Base-by-base conservation (phyloP, 2,113 vertebrate genomes). In the Chionomys nivalis region DNA sequence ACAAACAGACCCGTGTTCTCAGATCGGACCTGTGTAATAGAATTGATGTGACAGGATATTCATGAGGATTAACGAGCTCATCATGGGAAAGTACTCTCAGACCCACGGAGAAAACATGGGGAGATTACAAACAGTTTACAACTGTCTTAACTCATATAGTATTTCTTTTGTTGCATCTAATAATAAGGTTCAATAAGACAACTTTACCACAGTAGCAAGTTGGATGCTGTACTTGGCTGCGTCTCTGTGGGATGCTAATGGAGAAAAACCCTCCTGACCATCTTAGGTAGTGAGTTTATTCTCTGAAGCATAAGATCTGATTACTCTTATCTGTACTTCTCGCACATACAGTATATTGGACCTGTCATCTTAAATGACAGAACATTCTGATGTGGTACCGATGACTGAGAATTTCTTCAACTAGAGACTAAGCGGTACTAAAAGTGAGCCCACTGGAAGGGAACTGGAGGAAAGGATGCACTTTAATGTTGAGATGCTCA, bases 291-390 rank as follows among this genome's bases (percentile, higher is more conserved):
- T 96, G 94, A 96, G 89, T 94, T 94, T 91, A 95, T 79, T 95
- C 96, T n/a, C 39, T 19, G 89, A 95, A 94, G 94, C 87, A 91
- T 68, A 78, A 96, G 94, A 97, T 97, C 96, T 97, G 97, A 97
- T 97, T 97, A 93, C 21, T 61, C 91, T 96, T 96, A 95, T 93
- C 95, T 96, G 73, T 52, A 94, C 75, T 89, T 96, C 89, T 90
- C 91, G 96, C 61, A 78, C 65, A 66, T 78, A 75, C 82, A 88
- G 63, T 63, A 76, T 96, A 96, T 63, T 93, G 68, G 44, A 83
- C 92, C 91, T 97, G 88, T 95, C 93, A 91, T 66, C 65, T 89
- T 85, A 91, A 96, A 47, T 93, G 94, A 97, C 94, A 94, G 94
- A 87, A 85, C 94, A 95, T 94, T 91, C 73, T 81, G 52, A 81